Base-by-base conservation (phyloP, 2,888 invertebrate species). In the Rhopalosiphum nymphaeae region DNA sequence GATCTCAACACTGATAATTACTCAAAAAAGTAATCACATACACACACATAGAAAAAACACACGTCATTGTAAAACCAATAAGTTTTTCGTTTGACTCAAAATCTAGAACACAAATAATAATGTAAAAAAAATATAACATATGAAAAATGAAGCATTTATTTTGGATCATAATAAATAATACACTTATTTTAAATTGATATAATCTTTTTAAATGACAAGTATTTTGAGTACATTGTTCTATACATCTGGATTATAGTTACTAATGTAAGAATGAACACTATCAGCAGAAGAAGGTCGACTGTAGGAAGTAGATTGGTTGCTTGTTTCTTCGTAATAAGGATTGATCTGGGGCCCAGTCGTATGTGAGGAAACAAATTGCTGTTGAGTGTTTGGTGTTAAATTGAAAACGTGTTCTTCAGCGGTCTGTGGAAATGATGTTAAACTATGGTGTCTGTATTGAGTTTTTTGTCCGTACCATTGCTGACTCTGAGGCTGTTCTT, bases 401-500 rank as follows among this genome's bases (percentile, higher is more conserved):
- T 84, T 42, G 42, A 84, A 42, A 25, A 84, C 25, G n/a, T 67
- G 11, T 67, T 67, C 67, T 67, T 67, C 11, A 67, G 3, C 1
- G 67, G n/a, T 67, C n/a, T 67, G 67, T n/a, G n/a, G 67, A 67
- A 67, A 67, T n/a, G 67, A 67, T 4, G 67, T 85, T 46, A 85
- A 85, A 46, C 85, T 85, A 85, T 85, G 85, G 44, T 85, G 21
- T 85, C 25, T 85, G 44, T 85, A 44, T 85, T 85, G 44, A 53
- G 25, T 53, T 9, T 88, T 53, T 88, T 88, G 88, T 53, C 53
- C 49, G 25, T 53, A 88, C 25, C 7, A 88, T 88, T 53, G 88
- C 88, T 88, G 88, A 57, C 89, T 36, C 56, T 89, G 57, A 44
- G 95, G 67, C 78, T 93, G 93, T 84, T 89, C 42, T 49, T 93